These are phyloP conservation scores for Papilio aristodemus DNA, from an alignment of 1,140 invertebrate genomes.

Conservation along the genomic window DNA sequence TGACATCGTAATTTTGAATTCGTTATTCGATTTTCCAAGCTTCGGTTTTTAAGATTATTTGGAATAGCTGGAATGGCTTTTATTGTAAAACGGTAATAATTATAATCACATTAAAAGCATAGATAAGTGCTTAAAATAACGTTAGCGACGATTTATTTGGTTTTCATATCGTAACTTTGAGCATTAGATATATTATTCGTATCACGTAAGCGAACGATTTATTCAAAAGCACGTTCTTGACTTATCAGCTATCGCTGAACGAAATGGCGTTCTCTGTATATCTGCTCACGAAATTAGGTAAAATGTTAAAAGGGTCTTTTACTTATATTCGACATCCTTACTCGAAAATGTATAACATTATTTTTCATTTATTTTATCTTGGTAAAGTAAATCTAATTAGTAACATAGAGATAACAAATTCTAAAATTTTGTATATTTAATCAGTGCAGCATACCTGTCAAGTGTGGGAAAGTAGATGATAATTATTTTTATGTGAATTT, in stretches of 20 bases:
- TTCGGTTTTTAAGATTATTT: not conserved
- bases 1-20: too few relatives aligned
- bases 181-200: constrained; percentile 29
- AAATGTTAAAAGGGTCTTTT: constrained; percentile 28
- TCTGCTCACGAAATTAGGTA: constrained; percentile 33
- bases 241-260: constrained; percentile 33
- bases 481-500: too few relatives aligned
- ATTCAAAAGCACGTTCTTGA: constrained; percentile 35
- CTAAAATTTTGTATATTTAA: too few relatives aligned
- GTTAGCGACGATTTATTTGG: constrained; percentile 8
- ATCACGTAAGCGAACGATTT: constrained; percentile 33
- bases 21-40: not conserved
- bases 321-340: constrained; percentile 23
- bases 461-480: too few relatives aligned
- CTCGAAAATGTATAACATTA: not conserved
- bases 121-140: constrained; percentile 18
- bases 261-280: constrained; percentile 30
- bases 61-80: not conserved
- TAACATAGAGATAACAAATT: too few relatives aligned
- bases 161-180: constrained; percentile 18
- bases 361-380: not conserved
- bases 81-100: not conserved
- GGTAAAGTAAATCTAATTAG: too few relatives aligned
- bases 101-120: not conserved
- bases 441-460: too few relatives aligned